Evolutionary conservation across 2,888 invertebrate species (phyloP).

Genomic region (Choreutis nemorana): DNA sequence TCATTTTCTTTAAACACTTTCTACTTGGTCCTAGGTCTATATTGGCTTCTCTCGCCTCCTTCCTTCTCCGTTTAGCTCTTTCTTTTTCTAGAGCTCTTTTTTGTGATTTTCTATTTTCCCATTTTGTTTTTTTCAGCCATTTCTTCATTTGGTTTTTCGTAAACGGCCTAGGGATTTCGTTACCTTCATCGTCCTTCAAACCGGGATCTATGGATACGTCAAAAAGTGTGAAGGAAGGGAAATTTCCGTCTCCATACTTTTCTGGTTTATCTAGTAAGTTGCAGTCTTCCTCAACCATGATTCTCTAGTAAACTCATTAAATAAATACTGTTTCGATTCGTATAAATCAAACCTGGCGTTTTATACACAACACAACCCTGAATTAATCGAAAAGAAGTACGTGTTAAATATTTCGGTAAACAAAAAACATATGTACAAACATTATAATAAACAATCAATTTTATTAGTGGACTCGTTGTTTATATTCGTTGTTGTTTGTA

Average conservation of each 20-base stretch:
- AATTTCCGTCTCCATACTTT: slow-evolving; percentile 19
- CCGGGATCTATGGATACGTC: slow-evolving; percentile 53
- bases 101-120: slow-evolving; percentile 73
- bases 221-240: slow-evolving; percentile 40
- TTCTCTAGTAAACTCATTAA: too few relatives aligned
- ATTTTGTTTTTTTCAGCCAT: slow-evolving; percentile 74
- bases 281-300: slow-evolving; percentile 1
- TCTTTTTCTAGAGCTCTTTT: slow-evolving; percentile 78
- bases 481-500: too few relatives aligned
- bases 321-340: too few relatives aligned
- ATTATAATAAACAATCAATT: too few relatives aligned
- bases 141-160: slow-evolving; percentile 74
- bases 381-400: background rate
- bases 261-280: too few relatives aligned
- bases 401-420: background rate
- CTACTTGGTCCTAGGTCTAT: slow-evolving; percentile 79
- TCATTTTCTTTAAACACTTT: slow-evolving; percentile 79
- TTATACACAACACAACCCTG: background rate
- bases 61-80: slow-evolving; percentile 73
- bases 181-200: slow-evolving; percentile 48
- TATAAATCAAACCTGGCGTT: too few relatives aligned
- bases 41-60: slow-evolving; percentile 75
- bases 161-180: slow-evolving; percentile 49
- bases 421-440: too few relatives aligned
- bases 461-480: too few relatives aligned